These are phyloP conservation scores for Microcebus tavaratra DNA, from an alignment of 2,113 vertebrate species.

Conservation along the genomic window DNA sequence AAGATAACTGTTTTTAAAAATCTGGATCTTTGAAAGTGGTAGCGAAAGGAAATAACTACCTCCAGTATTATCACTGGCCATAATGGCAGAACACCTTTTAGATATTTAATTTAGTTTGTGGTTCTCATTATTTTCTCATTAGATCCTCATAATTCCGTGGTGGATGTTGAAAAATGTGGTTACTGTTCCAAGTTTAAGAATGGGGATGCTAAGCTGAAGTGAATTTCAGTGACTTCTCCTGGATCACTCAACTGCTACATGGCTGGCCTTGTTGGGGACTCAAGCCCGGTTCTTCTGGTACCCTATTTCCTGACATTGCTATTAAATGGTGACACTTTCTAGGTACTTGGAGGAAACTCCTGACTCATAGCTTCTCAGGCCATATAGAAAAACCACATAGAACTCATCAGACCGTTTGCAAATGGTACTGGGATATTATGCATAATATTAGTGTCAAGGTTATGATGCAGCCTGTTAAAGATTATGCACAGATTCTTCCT, in stretches of 20 bases:
- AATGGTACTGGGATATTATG: neutral
- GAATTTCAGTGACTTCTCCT: neutral
- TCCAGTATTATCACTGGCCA: neutral
- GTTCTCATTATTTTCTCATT: constrained; percentile 5
- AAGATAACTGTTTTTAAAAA: neutral
- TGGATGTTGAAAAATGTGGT: neutral
- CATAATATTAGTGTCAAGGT: neutral
- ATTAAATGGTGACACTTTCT: neutral
- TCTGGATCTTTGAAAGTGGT: neutral
- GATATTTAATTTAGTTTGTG: neutral
- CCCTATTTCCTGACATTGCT: neutral
- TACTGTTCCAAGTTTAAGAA: neutral
- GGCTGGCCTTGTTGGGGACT: neutral
- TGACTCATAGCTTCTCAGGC: neutral
- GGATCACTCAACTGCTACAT: neutral
- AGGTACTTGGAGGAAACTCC: neutral
- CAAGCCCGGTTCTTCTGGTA: neutral
- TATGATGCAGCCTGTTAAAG: neutral
- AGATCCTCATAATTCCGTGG: neutral
- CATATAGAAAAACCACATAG: neutral
- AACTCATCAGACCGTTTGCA: neutral
- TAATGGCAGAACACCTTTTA: neutral
- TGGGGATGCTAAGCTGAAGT: neutral
- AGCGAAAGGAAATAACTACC: neutral
- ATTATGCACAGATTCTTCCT: neutral